These are phyloP conservation scores for Otolemur crassicaudatus DNA, from an alignment of 2,797 vertebrate genomes.

Conservation along the genomic window DNA sequence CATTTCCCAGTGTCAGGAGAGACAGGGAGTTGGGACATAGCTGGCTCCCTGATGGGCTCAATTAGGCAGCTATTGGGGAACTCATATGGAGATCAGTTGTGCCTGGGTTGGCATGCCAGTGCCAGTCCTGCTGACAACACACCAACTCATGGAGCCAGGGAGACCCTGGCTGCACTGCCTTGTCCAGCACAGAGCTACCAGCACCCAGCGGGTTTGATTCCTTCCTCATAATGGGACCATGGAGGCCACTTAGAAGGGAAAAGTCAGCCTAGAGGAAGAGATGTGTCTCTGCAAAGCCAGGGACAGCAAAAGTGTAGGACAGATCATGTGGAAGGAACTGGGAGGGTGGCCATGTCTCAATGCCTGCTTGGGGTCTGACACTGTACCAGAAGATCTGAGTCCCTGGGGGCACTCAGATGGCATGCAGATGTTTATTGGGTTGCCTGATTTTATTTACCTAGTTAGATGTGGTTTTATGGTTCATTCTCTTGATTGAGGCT, in stretches of 20 bases:
- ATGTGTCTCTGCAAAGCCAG: neutral
- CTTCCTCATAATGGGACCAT: neutral
- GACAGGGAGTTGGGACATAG: neutral
- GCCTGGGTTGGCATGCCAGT: neutral
- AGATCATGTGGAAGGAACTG: neutral
- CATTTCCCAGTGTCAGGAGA: neutral
- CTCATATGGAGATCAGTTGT: neutral
- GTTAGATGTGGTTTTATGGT: neutral
- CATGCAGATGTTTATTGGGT: neutral
- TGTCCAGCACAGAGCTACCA: accelerated
- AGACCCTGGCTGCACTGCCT: neutral
- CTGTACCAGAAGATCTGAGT: neutral
- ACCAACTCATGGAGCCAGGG: neutral
- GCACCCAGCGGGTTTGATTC: neutral
- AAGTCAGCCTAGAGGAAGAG: neutral
- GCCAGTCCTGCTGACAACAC: neutral
- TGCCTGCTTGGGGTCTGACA: neutral
- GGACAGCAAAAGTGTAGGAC: neutral
- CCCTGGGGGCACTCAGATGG: accelerated
- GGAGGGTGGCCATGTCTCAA: neutral
- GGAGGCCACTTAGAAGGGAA: neutral
- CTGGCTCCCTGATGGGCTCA: neutral
- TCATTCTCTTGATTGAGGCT: neutral
- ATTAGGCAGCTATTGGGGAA: neutral
- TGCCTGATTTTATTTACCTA: neutral